Percentiles rank a stretch among this genome's conserved stretches.
These are phyloP conservation scores for Oceanites oceanicus DNA, from an alignment of 2,113 vertebrate genomes.

Conservation along the genomic window DNA sequence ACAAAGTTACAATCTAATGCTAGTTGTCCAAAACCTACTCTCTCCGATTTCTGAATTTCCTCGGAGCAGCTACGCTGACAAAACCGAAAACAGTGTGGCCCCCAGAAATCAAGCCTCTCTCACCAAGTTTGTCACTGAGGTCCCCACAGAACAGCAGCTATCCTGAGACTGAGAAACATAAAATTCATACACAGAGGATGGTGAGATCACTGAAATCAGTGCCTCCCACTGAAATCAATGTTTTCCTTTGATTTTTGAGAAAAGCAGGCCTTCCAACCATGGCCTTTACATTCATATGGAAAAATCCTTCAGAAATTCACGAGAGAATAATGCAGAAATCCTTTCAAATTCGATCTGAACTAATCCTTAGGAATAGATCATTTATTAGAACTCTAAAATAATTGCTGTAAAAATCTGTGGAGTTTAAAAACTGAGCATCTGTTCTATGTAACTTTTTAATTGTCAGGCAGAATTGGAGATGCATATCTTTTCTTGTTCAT, in stretches of 20 bases:
- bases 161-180: background rate
- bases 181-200: background rate
- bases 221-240: background rate
- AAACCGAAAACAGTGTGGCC: background rate
- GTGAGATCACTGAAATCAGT: background rate
- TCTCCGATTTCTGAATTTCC: background rate
- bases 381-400: background rate
- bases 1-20: background rate
- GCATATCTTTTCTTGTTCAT: background rate
- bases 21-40: background rate
- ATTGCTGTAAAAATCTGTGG: background rate
- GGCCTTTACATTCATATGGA: background rate
- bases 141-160: background rate
- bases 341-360: background rate
- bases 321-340: background rate
- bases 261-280: background rate
- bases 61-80: fast-evolving
- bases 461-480: background rate
- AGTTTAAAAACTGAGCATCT: background rate
- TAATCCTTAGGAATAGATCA: background rate
- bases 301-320: background rate
- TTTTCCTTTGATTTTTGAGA: background rate
- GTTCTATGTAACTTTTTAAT: background rate
- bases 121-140: background rate
- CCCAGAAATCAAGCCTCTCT: background rate